Conservation (phyloP, 2,113 vertebrate species). For the Oryzias javanicus region DNA sequence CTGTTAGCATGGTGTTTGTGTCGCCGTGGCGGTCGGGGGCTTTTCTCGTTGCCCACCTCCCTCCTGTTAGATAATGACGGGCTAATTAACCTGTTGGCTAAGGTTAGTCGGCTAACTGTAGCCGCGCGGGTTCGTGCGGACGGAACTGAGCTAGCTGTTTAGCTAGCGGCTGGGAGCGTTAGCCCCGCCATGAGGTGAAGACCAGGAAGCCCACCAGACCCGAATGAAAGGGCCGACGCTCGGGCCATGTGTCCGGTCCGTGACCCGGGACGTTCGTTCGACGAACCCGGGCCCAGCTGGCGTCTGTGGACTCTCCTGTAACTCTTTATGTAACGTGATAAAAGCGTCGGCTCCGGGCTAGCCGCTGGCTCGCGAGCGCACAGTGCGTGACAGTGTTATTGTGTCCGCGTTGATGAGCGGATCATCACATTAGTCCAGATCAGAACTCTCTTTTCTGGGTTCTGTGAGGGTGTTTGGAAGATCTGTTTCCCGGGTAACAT, state of each 20-base stretch:
- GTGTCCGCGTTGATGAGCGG: not conserved
- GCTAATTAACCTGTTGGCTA: slow-evolving; percentile 32
- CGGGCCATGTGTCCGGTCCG: slow-evolving; percentile 65
- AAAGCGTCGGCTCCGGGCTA: slow-evolving; percentile 41
- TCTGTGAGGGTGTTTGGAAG: not conserved
- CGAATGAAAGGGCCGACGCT: slow-evolving; percentile 31
- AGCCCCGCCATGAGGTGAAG: slow-evolving; percentile 74
- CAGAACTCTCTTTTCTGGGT: too few species aligned
- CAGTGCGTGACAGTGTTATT: not conserved
- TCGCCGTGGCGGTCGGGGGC: slow-evolving; percentile 28
- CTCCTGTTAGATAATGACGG: not conserved
- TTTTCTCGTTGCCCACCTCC: slow-evolving; percentile 10
- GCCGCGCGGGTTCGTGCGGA: not conserved
- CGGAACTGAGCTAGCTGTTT: slow-evolving; percentile 28
- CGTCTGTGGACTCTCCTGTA: slow-evolving; percentile 45
- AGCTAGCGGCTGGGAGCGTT: slow-evolving; percentile 34
- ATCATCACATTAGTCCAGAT: not conserved
- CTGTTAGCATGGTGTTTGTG: slow-evolving; percentile 28
- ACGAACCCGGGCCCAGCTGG: slow-evolving; percentile 46
- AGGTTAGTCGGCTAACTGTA: slow-evolving; percentile 9
- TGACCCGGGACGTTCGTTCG: slow-evolving; percentile 12
- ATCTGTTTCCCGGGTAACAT: slow-evolving; percentile 24
- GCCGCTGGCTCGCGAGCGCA: slow-evolving; percentile 5
- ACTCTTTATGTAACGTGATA: slow-evolving; percentile 70
- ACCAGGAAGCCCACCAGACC: slow-evolving; percentile 61